Evolutionary conservation across 2,888 invertebrate genomes (phyloP).

Genomic region (Limnephilus lunatus): DNA sequence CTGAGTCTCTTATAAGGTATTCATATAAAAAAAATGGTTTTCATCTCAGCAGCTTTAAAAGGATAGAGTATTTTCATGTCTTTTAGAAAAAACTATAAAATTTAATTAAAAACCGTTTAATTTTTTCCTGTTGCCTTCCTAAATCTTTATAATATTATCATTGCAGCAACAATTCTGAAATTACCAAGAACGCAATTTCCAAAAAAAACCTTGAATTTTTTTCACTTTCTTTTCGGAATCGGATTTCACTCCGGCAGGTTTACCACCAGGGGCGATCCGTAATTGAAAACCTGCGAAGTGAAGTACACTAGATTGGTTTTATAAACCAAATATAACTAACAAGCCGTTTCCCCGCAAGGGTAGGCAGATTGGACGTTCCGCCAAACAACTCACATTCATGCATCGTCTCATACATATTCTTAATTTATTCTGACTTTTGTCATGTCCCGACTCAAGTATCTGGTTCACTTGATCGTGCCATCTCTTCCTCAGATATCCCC

Average conservation of each 20-base stretch:
- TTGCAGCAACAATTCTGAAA: background rate
- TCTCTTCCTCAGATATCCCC: too few relatives aligned
- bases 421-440: too few relatives aligned
- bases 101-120: background rate
- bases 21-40: background rate
- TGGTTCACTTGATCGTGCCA: too few relatives aligned
- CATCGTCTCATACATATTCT: too few relatives aligned
- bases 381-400: too few relatives aligned
- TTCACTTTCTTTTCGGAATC: constrained; percentile 2
- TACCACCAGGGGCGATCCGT: background rate
- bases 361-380: too few relatives aligned
- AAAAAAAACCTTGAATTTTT: background rate
- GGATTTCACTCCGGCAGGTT: background rate
- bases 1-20: too few relatives aligned
- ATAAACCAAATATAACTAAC: too few relatives aligned
- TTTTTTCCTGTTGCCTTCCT: background rate
- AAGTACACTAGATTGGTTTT: background rate
- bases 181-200: background rate
- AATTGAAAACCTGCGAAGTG: background rate
- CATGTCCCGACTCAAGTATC: too few relatives aligned
- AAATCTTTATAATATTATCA: constrained; percentile 2
- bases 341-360: too few relatives aligned
- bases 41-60: background rate
- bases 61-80: background rate
- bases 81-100: background rate